Evolutionary conservation across 2,888 invertebrate species (phyloP).

Genomic region (Xestia sexstrigata): DNA sequence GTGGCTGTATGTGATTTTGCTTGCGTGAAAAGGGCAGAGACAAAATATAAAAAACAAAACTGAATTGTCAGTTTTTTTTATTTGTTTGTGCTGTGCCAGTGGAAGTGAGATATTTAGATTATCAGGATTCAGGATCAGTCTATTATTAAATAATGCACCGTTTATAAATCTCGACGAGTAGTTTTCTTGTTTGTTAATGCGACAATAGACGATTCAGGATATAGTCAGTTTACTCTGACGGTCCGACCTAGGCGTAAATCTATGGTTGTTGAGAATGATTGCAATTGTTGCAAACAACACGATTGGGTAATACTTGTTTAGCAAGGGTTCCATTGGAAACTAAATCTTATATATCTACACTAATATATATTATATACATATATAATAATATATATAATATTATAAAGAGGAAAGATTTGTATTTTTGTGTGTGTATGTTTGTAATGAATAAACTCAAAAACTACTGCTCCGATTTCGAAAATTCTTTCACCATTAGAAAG

Average conservation of each 20-base stretch:
- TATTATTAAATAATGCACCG: constrained; percentile 57
- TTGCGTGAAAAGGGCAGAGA: constrained; percentile 48
- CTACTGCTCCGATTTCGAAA: too few species aligned
- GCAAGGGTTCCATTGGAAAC: background rate
- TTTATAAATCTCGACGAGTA: constrained; percentile 55
- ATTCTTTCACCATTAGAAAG: too few species aligned
- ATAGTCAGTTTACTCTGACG: constrained; percentile 59
- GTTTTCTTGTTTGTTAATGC: constrained; percentile 51
- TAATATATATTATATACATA: too few species aligned
- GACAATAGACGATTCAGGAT: constrained; percentile 56
- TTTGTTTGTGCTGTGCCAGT: background rate
- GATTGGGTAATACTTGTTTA: constrained; percentile 18
- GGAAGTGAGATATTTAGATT: constrained; percentile 44
- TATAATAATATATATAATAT: too few species aligned
- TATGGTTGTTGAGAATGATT: constrained; percentile 23
- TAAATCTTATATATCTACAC: too few species aligned
- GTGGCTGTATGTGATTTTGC: constrained; percentile 75
- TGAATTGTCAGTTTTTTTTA: background rate
- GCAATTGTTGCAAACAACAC: constrained; percentile 11
- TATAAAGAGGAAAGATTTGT: too few species aligned
- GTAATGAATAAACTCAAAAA: too few species aligned
- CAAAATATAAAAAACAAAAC: constrained; percentile 13
- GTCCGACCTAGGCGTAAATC: constrained; percentile 61
- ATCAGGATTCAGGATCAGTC: constrained; percentile 9
- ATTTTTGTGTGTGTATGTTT: too few species aligned